Conservation (phyloP, 1,140 invertebrate genomes). For the Eurosta solidaginis region DNA sequence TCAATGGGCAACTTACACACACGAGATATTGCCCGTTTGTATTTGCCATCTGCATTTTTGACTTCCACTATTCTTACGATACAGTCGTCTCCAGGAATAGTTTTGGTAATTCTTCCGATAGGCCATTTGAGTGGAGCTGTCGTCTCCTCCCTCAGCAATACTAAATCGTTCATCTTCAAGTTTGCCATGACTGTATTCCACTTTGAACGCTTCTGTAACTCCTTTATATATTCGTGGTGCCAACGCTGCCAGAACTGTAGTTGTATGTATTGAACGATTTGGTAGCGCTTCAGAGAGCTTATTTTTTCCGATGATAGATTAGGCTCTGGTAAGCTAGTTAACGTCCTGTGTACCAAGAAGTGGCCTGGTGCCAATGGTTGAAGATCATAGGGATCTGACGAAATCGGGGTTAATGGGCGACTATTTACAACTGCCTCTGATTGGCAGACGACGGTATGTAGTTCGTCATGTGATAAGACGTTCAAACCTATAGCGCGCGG, state of each 20-base stretch:
- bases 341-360: slow-evolving; percentile 39
- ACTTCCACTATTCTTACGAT: background rate
- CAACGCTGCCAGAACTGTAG: background rate
- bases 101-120: background rate
- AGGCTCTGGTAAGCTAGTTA: background rate
- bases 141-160: too few species aligned
- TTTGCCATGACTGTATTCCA: too few species aligned
- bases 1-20: background rate
- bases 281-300: background rate
- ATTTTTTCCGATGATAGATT: background rate
- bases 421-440: too few species aligned
- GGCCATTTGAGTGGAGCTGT: slow-evolving; percentile 2
- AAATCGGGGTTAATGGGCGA: slow-evolving; percentile 29
- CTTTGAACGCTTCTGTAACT: too few species aligned
- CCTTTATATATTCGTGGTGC: too few species aligned
- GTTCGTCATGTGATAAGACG: slow-evolving; percentile 13
- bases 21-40: background rate
- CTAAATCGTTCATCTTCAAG: too few species aligned
- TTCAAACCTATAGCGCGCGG: background rate
- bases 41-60: background rate
- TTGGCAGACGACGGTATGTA: too few species aligned
- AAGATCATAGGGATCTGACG: slow-evolving; percentile 36
- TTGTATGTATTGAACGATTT: background rate
- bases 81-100: background rate
- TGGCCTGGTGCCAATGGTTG: slow-evolving; percentile 35